Conservation (phyloP, 2,888 invertebrate species). For the Lochmaea crataegi region DNA sequence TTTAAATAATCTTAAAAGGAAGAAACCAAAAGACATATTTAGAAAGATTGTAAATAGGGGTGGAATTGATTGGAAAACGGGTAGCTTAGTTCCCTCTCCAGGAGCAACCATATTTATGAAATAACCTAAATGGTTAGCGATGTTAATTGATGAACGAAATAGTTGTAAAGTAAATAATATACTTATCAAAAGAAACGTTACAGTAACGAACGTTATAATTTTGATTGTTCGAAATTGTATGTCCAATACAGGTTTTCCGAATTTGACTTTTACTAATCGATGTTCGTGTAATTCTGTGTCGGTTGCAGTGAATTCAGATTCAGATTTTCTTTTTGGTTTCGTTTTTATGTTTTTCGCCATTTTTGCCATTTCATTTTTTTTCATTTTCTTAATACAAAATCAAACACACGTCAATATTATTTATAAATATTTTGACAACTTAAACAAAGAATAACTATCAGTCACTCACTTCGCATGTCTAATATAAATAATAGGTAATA, state of each 20-base stretch:
- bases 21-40: constrained; percentile 50
- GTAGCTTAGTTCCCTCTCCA: constrained; percentile 59
- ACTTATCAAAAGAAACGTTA: constrained; percentile 46
- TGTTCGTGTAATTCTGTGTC: constrained; percentile 26
- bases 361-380: neutral
- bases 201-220: constrained; percentile 47
- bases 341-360: neutral
- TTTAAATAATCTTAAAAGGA: constrained; percentile 53
- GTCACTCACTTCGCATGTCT: neutral
- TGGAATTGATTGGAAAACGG: constrained; percentile 49
- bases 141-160: constrained; percentile 53
- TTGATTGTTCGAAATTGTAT: constrained; percentile 54
- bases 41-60: constrained; percentile 54
- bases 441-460: neutral
- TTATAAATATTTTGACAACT: neutral
- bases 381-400: neutral
- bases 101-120: constrained; percentile 61
- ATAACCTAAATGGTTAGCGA: constrained; percentile 56
- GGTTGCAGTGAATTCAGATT: neutral
- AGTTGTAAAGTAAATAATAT: constrained; percentile 53
- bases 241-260: constrained; percentile 54
- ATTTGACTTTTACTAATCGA: constrained; percentile 46
- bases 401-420: neutral
- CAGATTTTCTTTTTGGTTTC: neutral
- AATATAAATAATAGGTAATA: no score